Percentiles rank a stretch among this genome's conserved stretches.
phyloP scores from a whole-genome alignment of 2,113 vertebrate species.

The Furnarius figulus region DNA sequence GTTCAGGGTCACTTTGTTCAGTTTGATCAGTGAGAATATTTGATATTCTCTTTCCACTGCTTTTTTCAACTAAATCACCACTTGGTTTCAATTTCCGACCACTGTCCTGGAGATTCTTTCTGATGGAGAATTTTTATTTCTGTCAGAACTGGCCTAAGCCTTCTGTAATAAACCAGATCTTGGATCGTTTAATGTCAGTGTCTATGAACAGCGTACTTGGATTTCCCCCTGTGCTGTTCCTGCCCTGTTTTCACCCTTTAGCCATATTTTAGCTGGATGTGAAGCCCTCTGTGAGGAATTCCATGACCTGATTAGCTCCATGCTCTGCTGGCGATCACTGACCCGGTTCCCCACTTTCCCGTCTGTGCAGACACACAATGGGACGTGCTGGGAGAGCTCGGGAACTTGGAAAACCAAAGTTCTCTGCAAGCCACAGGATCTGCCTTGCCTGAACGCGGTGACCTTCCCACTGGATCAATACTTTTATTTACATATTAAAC shows the following conservation, averaged over 20 bases:
- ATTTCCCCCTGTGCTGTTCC: neutral
- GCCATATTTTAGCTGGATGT: neutral
- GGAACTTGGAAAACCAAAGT: neutral
- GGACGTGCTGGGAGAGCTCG: neutral
- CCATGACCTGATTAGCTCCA: neutral
- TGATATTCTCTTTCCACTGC: neutral
- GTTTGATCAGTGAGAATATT: neutral
- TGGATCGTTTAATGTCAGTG: neutral
- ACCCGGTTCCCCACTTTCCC: neutral
- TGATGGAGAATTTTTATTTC: neutral
- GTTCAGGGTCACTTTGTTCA: neutral
- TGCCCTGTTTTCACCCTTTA: neutral
- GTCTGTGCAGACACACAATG: neutral
- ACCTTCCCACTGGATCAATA: constrained; percentile 17
- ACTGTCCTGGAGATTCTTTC: neutral
- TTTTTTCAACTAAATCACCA: neutral
- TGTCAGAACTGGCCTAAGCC: neutral
- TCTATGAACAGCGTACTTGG: neutral
- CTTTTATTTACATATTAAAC: constrained; percentile 8
- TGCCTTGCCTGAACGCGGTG: neutral
- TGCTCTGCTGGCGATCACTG: neutral
- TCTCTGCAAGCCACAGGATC: neutral
- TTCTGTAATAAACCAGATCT: neutral
- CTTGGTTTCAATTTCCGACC: neutral
- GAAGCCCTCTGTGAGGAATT: neutral